These are phyloP conservation scores for Macrochelys suwanniensis DNA, from an alignment of 2,797 vertebrate genomes.

Conservation along the genomic window DNA sequence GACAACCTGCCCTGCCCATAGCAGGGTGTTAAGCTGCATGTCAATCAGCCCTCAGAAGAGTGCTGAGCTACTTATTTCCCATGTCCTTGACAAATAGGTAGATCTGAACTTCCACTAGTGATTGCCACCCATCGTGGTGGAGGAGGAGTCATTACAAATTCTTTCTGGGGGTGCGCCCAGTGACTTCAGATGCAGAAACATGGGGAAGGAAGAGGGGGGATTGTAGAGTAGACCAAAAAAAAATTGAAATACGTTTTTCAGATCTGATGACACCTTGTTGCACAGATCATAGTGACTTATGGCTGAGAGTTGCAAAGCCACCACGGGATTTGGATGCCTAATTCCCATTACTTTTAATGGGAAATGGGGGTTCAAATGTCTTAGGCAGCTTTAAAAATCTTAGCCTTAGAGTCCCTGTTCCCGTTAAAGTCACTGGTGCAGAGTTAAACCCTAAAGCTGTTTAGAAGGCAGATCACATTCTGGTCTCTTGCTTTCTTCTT, in stretches of 20 bases:
- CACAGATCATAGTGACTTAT: fast-evolving
- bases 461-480: background rate
- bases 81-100: background rate
- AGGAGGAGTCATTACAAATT: background rate
- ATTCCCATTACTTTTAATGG: background rate
- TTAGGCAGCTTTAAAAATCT: background rate
- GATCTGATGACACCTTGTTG: background rate
- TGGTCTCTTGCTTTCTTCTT: background rate
- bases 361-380: fast-evolving
- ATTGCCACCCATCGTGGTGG: background rate
- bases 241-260: background rate
- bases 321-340: background rate
- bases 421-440: background rate
- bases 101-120: background rate
- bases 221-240: background rate
- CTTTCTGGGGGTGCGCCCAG: background rate
- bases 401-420: background rate
- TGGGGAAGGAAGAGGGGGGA: background rate
- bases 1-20: background rate
- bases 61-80: background rate
- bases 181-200: background rate
- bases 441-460: background rate
- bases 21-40: background rate
- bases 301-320: background rate
- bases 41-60: slow-evolving; percentile 22